Evolutionary conservation across 2,113 vertebrate genomes (phyloP), one percentile per base, ranked within the genome.

Genomic region (Anoura caudifer): DNA sequence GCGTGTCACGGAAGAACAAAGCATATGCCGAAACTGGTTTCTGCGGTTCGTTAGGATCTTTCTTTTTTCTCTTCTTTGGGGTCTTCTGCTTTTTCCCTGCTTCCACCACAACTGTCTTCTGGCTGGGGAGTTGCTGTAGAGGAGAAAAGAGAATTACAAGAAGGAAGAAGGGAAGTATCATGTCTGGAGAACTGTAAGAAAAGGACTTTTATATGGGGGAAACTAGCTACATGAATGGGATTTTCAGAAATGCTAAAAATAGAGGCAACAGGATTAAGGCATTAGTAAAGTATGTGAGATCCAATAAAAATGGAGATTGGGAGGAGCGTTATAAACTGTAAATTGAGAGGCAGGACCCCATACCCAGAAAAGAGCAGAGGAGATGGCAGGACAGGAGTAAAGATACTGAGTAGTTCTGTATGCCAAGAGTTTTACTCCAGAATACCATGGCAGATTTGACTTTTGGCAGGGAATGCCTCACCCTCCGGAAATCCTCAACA

Each of bases 21-120:
- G 99, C 99, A 76, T 99, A 99, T 31, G 99, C 99, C 5, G 99
- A 99, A 59, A 99, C 99, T 0, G 99, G 99, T 92, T 99, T 99
- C 97, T 99, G 99, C 2, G 99, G 99, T 96, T 99, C 99, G 31
- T 99, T 99, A 47, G 99, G 99, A 96, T 99, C 99, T 95, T 99
- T 99, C 97, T 99, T 99, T 97, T 99, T 99, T 96, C 98, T 98
- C 93, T 98, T 98, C 95, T 98, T 98, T 79, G 98, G 98, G 61
- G 98, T 97, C 85, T 98, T 99, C 91, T 96, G 98, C 50, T 97
- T 98, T 97, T 97, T 98, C 50, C 98, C 56, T 59, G 97, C 16
- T 72, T 98, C 96, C 77, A 98, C 97, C 94, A 99, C 88, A 93
- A 98, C 61, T 79, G 97, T 97, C 77, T 98, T 98, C 26, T 95